Conservation (phyloP, 2,888 invertebrate species). For the Embidobia sp. region DNA sequence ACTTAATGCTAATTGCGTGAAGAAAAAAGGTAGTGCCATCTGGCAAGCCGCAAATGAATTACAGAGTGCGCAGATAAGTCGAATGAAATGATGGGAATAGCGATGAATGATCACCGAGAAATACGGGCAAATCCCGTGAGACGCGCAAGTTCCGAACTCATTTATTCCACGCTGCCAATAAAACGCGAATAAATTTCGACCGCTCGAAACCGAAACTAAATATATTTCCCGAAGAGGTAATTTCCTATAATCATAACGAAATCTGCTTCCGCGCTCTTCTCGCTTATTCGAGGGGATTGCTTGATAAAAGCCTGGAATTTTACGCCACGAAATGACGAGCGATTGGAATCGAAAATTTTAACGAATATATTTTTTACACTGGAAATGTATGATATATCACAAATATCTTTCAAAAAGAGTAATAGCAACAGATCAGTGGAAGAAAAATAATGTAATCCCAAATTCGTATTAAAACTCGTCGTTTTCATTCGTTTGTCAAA, state of each 20-base stretch:
- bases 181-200: slow-evolving; percentile 75
- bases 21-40: slow-evolving; percentile 21
- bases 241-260: slow-evolving; percentile 49
- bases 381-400: too few species aligned
- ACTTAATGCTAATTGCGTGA: slow-evolving; percentile 25
- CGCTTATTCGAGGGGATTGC: too few species aligned
- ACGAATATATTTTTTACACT: too few species aligned
- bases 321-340: too few species aligned
- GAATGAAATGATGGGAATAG: slow-evolving; percentile 36
- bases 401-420: too few species aligned
- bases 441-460: too few species aligned
- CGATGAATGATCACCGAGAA: slow-evolving; percentile 39
- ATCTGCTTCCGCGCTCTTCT: too few species aligned
- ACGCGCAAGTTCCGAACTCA: slow-evolving; percentile 67
- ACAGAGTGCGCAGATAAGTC: slow-evolving; percentile 18
- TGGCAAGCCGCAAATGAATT: slow-evolving; percentile 27
- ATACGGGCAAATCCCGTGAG: slow-evolving; percentile 40
- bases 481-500: too few species aligned
- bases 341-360: too few species aligned
- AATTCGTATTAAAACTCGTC: too few species aligned
- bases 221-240: slow-evolving; percentile 67
- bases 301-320: too few species aligned
- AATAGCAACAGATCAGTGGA: too few species aligned
- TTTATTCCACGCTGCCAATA: slow-evolving; percentile 76
- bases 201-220: slow-evolving; percentile 68